Conservation (phyloP, 2,113 vertebrate species). For the Craseonycteris thonglongyai region DNA sequence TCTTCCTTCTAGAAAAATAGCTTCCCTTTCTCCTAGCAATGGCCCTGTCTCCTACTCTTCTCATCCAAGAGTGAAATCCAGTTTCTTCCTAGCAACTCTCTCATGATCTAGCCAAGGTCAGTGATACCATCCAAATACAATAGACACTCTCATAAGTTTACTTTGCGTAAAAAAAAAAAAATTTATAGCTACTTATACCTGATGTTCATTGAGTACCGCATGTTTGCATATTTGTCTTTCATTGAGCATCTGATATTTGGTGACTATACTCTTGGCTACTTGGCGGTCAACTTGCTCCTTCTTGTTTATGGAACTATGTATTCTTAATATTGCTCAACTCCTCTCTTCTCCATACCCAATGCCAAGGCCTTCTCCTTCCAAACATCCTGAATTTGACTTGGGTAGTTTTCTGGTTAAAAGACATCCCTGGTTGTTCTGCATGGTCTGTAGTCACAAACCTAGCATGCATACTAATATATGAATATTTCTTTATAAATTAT, state of each 20-base stretch:
- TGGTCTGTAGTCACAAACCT: background rate
- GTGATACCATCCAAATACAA: background rate
- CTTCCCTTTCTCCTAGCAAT: background rate
- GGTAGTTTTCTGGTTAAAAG: background rate
- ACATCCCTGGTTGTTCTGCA: background rate
- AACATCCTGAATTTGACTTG: background rate
- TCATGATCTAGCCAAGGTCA: background rate
- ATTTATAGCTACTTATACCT: background rate
- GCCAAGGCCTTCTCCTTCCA: background rate
- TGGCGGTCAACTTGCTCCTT: background rate
- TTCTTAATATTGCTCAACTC: background rate
- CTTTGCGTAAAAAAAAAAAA: constrained; percentile 22
- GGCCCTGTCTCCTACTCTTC: background rate
- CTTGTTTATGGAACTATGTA: background rate
- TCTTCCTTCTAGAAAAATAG: background rate
- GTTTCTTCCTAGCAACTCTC: background rate
- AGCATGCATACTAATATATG: background rate
- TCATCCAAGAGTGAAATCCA: background rate
- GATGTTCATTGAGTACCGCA: background rate
- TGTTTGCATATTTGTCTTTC: background rate
- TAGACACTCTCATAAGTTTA: background rate
- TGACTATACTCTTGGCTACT: background rate
- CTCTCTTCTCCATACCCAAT: background rate
- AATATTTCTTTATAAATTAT: background rate
- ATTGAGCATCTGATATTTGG: background rate